These are phyloP conservation scores for Agelas oroides DNA, from an alignment of 37 sponge, comb jelly and placozoan genomes.

Conservation along the genomic window DNA sequence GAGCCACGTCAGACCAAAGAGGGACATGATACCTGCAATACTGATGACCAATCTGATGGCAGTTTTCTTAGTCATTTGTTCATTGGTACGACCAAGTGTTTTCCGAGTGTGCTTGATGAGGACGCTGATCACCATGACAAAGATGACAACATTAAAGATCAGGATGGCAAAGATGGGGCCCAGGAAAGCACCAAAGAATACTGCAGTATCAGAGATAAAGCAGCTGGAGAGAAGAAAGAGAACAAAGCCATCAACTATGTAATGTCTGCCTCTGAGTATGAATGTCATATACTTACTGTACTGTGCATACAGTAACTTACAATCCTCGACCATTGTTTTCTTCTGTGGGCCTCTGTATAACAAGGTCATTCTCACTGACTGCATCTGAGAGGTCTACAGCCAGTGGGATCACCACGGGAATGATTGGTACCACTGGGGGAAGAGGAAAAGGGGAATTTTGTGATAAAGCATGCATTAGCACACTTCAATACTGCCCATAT, in stretches of 20 bases:
- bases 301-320: no score
- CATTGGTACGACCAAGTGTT: background rate
- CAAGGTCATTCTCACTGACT: background rate
- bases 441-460: background rate
- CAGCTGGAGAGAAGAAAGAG: background rate
- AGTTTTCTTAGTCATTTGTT: background rate
- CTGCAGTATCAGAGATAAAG: conserved; percentile 1
- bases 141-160: conserved; percentile 26
- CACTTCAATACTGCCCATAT: no score
- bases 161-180: conserved; percentile 16
- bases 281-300: no score
- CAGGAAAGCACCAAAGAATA: conserved; percentile 22
- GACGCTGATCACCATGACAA: conserved; percentile 21
- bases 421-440: conserved; percentile 29
- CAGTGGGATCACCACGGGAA: conserved; percentile 43
- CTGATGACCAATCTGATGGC: conserved; percentile 26
- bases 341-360: background rate
- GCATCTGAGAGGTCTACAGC: conserved; percentile 2
- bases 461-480: no score
- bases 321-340: no score
- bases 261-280: no score
- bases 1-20: conserved; percentile 55
- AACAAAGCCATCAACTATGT: no score
- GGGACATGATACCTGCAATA: conserved; percentile 47
- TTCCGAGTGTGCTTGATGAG: conserved; percentile 15